Base-by-base conservation (phyloP, 2,888 invertebrate genomes). In the Hemicrepidius hirtus region DNA sequence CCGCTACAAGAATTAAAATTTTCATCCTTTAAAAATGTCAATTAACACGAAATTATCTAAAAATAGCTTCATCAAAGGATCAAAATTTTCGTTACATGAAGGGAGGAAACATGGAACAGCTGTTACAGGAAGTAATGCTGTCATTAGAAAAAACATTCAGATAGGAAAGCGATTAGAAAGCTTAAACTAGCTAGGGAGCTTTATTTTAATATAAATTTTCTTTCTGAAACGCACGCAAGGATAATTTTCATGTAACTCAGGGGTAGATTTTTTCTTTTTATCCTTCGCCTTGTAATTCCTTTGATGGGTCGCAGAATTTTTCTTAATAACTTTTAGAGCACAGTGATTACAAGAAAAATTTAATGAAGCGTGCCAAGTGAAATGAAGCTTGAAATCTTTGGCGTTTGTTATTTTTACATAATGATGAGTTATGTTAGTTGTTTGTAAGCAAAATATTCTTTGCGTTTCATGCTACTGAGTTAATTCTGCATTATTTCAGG, bases 371-470 rank as follows among this genome's bases (percentile, higher is more conserved):
- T 46, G 55, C 21, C 44, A 32, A 41, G 57, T 44, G 57, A 57
- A 67, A 67, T 67, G 67, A 59, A 67, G 67, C 57, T 28, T 57
- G 40, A 57, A 67, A 57, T 32, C 46, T 63, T 49, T 46, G 63
- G 63, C 49, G 46, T 63, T 60, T 32, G 57, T 44, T 46, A 46
- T 46, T 63, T 49, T 63, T 63, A 28, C 49, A 63, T 63, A 63
- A 49, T 21, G 46, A 46, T 49, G 63, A 63, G 32, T 49, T 63
- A 63, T 63, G 63, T 21, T 0, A 32, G 18, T 28, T 63, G 9
- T 21, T 49, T 10, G 46, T 46, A 18, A 10, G 18, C 18, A 4
- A 40, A 18, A 44, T 44, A 16, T 18, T 16, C 16, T 44, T 5
- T 18, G 16, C 13, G 46, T 7, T 46, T 46, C 46, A 20, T 3